A percentile compares a stretch with the other conserved stretches of the same genome.
Conservation (phyloP, 2,797 vertebrate genomes). For the Pagetopsis macropterus region DNA sequence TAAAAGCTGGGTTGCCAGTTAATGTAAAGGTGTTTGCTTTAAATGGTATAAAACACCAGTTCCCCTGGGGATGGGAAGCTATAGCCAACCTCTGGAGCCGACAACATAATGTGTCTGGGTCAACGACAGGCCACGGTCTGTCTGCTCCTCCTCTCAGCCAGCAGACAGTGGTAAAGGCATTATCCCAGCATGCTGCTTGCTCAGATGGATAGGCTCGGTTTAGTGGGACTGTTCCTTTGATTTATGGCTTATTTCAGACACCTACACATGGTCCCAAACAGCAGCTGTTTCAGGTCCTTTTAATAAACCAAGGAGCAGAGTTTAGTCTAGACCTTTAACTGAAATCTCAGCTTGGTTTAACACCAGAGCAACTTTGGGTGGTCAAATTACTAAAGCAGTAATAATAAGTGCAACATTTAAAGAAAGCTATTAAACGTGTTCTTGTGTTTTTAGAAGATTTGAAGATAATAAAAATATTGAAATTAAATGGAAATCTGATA, state of each 20-base stretch:
- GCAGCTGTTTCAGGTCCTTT: conserved; percentile 60
- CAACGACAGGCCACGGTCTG: conserved; percentile 34
- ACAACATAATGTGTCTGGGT: conserved; percentile 47
- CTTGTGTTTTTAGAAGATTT: no score
- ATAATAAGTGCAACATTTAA: no score
- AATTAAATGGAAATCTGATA: not conserved
- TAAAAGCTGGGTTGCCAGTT: no score
- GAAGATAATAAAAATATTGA: not conserved
- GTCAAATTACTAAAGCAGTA: not conserved
- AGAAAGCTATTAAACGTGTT: no score
- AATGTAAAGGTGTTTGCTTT: not conserved
- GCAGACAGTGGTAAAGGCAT: conserved; percentile 59
- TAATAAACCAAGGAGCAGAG: conserved; percentile 38
- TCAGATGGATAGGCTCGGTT: conserved; percentile 34
- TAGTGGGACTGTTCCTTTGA: conserved; percentile 43
- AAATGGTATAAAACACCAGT: not conserved
- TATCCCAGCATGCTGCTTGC: conserved; percentile 27
- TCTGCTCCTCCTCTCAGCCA: conserved; percentile 32
- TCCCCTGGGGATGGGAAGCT: conserved; percentile 25
- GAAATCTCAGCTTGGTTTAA: conserved; percentile 34
- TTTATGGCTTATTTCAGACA: conserved; percentile 49
- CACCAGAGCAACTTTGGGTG: conserved; percentile 20
- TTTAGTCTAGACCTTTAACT: conserved; percentile 39
- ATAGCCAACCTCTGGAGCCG: conserved; percentile 30
- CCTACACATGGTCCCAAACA: conserved; percentile 57